Conservation (phyloP, 2,888 invertebrate species). For the Nephrotoma flavescens region DNA sequence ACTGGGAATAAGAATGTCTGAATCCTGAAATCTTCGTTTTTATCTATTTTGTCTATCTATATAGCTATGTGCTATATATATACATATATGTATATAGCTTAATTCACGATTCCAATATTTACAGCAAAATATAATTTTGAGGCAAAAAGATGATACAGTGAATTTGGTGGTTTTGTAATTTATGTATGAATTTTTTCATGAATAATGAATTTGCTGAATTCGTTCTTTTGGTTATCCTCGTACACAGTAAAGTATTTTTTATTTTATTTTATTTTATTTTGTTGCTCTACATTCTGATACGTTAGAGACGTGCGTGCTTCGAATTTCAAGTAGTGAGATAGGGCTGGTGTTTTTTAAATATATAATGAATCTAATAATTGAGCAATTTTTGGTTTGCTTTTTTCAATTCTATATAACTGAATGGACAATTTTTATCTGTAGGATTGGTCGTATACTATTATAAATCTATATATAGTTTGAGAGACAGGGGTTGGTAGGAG, state of each 20-base stretch:
- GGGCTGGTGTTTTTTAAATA: not conserved
- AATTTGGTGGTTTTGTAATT: not conserved
- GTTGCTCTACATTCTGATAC: not conserved
- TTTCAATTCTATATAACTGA: not conserved
- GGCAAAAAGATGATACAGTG: not conserved
- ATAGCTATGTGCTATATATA: not conserved
- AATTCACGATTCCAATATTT: not conserved
- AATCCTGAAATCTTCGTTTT: not conserved
- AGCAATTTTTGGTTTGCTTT: not conserved
- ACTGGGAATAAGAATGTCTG: not conserved
- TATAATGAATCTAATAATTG: not conserved
- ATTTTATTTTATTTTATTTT: not conserved
- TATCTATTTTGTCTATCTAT: not conserved
- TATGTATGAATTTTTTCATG: not conserved
- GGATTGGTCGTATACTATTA: not conserved
- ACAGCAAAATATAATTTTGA: not conserved
- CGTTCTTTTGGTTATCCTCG: not conserved
- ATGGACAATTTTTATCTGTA: not conserved
- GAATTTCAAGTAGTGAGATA: not conserved
- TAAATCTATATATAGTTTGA: not conserved
- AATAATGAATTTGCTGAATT: not conserved
- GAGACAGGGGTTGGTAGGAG: not conserved
- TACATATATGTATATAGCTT: not conserved
- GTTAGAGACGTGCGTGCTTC: not conserved
- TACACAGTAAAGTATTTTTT: not conserved